Conservation (phyloP, 2,888 invertebrate species). For the Leptopilina drosophilae region DNA sequence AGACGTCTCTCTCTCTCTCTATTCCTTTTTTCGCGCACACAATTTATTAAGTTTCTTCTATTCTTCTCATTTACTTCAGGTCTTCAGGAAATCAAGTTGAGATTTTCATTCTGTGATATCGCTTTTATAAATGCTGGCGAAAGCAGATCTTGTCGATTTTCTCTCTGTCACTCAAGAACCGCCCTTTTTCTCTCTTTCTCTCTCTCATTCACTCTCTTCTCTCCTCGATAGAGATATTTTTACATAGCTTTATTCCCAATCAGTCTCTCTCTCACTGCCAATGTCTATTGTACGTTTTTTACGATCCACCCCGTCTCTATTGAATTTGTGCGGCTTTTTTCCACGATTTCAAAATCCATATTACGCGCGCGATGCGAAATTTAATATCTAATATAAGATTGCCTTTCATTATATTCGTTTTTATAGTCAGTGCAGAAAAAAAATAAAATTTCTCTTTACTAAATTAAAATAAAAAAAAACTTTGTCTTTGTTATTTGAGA, state of each 20-base stretch:
- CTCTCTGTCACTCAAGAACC: background rate
- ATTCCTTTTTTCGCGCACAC: background rate
- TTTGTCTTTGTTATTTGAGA: too few species aligned
- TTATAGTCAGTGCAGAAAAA: background rate
- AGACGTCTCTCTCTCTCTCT: background rate
- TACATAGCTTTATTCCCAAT: constrained; percentile 30
- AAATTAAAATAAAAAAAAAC: too few species aligned
- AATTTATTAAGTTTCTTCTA: constrained; percentile 56
- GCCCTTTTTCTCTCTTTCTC: too few species aligned
- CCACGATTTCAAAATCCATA: background rate
- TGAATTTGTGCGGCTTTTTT: background rate
- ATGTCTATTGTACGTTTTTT: constrained; percentile 21
- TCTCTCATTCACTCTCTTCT: background rate
- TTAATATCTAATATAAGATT: background rate
- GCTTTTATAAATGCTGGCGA: constrained; percentile 14
- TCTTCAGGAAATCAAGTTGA: constrained; percentile 48
- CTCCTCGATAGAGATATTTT: constrained; percentile 19
- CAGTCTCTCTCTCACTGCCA: background rate
- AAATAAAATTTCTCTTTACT: too few species aligned
- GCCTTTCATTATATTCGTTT: background rate
- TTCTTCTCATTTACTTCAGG: constrained; percentile 50
- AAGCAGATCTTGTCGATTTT: constrained; percentile 33
- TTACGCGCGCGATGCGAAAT: constrained; percentile 22
- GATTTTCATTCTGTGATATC: constrained; percentile 38
- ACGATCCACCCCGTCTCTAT: background rate